Evolutionary conservation across 37 sponge, comb jelly and placozoan genomes (phyloP), one percentile per base, ranked within the genome.

Genomic region (Diacarnus erythraeanus): DNA sequence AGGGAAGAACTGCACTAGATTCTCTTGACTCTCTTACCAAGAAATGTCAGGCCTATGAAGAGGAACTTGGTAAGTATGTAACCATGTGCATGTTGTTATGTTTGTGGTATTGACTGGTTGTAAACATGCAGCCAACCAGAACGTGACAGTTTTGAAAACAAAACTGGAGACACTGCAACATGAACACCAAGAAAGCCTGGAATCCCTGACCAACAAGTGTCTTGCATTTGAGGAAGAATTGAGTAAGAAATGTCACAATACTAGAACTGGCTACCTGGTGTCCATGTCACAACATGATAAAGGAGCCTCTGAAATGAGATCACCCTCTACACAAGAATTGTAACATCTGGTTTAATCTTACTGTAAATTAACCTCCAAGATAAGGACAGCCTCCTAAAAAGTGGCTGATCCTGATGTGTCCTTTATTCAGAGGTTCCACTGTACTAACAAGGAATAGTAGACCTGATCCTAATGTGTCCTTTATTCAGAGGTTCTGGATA

Each of bases 181-280:
- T 34, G 72, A 82, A 17, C 74, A 81, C 57, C 75, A 71, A 39
- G 33, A 61, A 64, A 65, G 82, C 25, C 35, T 87, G 57, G 58
- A 76, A 27, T 71, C 77, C 15, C 75, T 87, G 60, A 87, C 88
- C 27, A 26, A 34, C 15, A 87, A 87, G 44, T 87, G 82, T 42
- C 76, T 76, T n/a, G 71, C 76, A 18, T 42, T 81, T 27, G 88
- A 87, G 65, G 77, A 87, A 40, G 77, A 81, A 23, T 35, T 77
- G 2, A 69, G 66, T 30, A 31, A 65, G 66, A 47, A 15, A 47
- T 47, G 12, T 47, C 12, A 47, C 6, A 47, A n/a, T n/a, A n/a
- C n/a, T n/a, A n/a, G n/a, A n/a, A n/a, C n/a, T n/a, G n/a, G n/a
- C n/a, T n/a, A n/a, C n/a, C n/a, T n/a, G n/a, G n/a, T n/a, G n/a